phyloP scores from a whole-genome alignment of 2,888 invertebrate genomes.

The Lasioglossum zephyrum region DNA sequence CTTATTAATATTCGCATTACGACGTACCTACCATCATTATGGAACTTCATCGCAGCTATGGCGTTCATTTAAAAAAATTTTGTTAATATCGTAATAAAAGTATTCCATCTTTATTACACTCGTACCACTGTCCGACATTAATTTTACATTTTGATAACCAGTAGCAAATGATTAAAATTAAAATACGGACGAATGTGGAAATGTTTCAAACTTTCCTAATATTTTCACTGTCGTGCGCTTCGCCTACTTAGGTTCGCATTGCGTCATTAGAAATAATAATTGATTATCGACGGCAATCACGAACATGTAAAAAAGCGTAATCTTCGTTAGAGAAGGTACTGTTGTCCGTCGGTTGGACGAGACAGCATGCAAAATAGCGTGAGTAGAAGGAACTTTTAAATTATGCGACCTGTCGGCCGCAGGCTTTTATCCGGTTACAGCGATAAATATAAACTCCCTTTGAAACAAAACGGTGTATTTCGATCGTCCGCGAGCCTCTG shows the following conservation, averaged over 20 bases:
- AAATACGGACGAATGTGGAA: too few relatives aligned
- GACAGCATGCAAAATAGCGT: conserved; percentile 65
- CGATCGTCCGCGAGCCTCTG: conserved; percentile 42
- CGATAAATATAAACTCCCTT: conserved; percentile 65
- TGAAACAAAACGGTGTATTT: conserved; percentile 65
- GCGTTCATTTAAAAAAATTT: background rate
- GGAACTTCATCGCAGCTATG: background rate
- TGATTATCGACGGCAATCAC: conserved; percentile 33
- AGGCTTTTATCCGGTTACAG: conserved; percentile 59
- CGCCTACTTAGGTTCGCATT: background rate
- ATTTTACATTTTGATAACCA: background rate
- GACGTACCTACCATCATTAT: background rate
- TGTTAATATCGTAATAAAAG: background rate
- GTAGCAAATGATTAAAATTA: background rate
- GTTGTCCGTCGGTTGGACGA: conserved; percentile 45
- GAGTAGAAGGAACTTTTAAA: conserved; percentile 61
- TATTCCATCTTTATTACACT: background rate
- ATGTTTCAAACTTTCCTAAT: too few relatives aligned
- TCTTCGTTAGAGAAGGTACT: conserved; percentile 36
- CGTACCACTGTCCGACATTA: background rate
- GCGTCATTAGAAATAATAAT: background rate
- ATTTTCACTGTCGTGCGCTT: too few relatives aligned
- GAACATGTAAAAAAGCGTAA: background rate
- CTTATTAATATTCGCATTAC: background rate
- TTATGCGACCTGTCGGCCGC: conserved; percentile 67